Conservation (phyloP, 2,888 invertebrate genomes). For the Fragum whitleyi region DNA sequence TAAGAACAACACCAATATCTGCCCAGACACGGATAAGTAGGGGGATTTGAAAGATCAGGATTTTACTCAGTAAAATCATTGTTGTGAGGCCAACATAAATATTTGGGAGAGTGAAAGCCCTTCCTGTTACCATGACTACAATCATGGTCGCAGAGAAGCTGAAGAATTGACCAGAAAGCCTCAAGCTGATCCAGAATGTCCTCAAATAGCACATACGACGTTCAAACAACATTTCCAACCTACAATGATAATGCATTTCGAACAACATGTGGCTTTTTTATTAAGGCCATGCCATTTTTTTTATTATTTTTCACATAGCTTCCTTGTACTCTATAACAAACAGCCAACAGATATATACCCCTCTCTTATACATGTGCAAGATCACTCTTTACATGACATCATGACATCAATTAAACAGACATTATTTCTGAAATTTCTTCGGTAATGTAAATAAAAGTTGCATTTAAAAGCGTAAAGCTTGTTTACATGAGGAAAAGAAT, state of each 20-base stretch:
- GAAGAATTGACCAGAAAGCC: constrained; percentile 26
- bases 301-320: no score
- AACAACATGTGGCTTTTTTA: no score
- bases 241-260: constrained; percentile 19
- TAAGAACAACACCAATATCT: constrained; percentile 14
- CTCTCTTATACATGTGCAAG: no score
- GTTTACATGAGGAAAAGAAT: no score
- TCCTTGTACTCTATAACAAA: no score
- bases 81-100: constrained; percentile 3
- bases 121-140: not conserved
- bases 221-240: constrained; percentile 22
- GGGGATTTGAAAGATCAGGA: constrained; percentile 12
- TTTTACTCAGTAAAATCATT: not conserved
- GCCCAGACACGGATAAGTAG: constrained; percentile 11
- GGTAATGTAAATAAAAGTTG: no score
- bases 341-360: no score
- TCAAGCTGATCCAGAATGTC: constrained; percentile 17
- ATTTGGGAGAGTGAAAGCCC: constrained; percentile 1
- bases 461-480: no score
- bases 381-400: no score
- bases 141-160: constrained; percentile 33
- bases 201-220: not conserved
- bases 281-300: no score
- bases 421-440: no score
- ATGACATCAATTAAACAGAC: no score